Evolutionary conservation across 2,113 vertebrate species (phyloP), one percentile per base, ranked within the genome.

Genomic region (Phalacrocorax aristotelis): DNA sequence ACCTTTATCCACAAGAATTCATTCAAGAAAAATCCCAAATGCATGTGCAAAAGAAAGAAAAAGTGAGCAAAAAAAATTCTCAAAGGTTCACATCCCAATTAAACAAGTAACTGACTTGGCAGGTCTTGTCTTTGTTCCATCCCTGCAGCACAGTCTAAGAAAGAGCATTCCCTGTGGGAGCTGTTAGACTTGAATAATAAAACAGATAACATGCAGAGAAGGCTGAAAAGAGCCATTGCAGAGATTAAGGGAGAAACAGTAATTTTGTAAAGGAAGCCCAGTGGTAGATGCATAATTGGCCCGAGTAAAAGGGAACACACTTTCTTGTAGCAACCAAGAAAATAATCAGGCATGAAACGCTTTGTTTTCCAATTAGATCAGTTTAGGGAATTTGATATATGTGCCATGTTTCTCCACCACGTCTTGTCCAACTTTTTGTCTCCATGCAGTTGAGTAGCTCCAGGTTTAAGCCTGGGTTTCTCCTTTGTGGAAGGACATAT

Each of bases 111-210:
- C 70, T 72, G 49, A 83, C 66, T 96, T 94, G 92, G 91, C 81
- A 95, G 72, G 69, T 64, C 65, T 83, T 58, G 57, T 93, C 84
- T 89, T 89, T 95, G 91, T 92, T 96, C 75, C 69, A 75, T 86
- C 89, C 77, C 94, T 89, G 79, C 52, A 61, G 49, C 66, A 87
- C 55, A 57, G 79, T 78, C 30, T 92, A 92, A 60, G 75, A 95
- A 95, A 96, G 25, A 92, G 61, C 46, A 94, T 83, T 90, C 75
- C 89, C 55, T 32, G 40, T 69, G 96, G 90, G 93, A 96, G 40
- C 48, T 94, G 66, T 97, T 97, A 95, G 77, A n/a, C 68, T 66
- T 95, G 93, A 98, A 95, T 96, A 95, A 96, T 91, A 97, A 97
- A 98, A 95, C 93, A 97, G 96, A 97, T 90, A 92, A 95, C 93